These are phyloP conservation scores for Gasteruption jaculator DNA, from an alignment of 2,888 invertebrate species.

Conservation along the genomic window DNA sequence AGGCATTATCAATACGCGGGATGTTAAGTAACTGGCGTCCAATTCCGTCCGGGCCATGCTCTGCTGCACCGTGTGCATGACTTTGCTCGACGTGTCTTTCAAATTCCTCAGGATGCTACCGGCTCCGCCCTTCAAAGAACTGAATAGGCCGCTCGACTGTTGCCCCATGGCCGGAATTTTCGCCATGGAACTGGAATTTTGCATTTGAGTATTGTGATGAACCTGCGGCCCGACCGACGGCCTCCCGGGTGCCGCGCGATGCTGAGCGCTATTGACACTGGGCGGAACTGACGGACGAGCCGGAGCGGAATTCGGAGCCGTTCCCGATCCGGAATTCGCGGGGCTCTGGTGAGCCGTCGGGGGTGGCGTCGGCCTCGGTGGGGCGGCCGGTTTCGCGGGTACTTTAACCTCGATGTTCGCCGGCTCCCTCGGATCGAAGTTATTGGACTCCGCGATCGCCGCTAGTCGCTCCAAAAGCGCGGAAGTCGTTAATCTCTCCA, in stretches of 20 bases:
- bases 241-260: too few species aligned
- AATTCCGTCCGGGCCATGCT: conserved; percentile 82
- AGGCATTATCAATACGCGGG: conserved; percentile 89
- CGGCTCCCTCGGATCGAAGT: conserved; percentile 77
- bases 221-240: too few species aligned
- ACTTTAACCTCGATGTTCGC: conserved; percentile 58
- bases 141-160: conserved; percentile 65
- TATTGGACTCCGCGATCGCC: conserved; percentile 82
- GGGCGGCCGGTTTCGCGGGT: conserved; percentile 35
- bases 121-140: conserved; percentile 87
- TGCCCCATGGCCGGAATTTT: conserved; percentile 26
- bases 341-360: conserved; percentile 34
- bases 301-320: conserved; percentile 35
- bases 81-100: conserved; percentile 93
- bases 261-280: conserved; percentile 24
- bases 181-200: too few species aligned
- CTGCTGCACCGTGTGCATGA: conserved; percentile 95
- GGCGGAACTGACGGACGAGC: conserved; percentile 27
- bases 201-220: too few species aligned
- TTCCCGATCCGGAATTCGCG: conserved; percentile 39
- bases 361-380: conserved; percentile 39
- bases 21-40: conserved; percentile 90
- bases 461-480: conserved; percentile 81
- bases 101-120: conserved; percentile 90
- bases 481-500: conserved; percentile 72